Evolutionary conservation across 2,888 invertebrate species (phyloP), one percentile per base, ranked within the genome.

Genomic region (Sesia bembeciformis): DNA sequence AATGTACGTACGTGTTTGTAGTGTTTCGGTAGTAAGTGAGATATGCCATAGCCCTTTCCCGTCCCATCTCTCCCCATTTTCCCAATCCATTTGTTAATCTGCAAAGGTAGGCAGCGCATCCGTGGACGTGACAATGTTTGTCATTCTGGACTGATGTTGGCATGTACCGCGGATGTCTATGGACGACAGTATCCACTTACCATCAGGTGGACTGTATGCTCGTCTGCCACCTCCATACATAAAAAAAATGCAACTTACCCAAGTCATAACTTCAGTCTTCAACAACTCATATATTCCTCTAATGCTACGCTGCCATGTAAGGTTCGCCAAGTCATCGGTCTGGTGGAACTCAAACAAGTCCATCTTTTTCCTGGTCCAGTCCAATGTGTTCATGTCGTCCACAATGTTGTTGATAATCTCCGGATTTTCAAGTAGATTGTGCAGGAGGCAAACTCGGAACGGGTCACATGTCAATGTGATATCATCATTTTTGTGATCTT

Each of bases 311-410:
- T 91, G 90, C 65, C 87, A 88, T 1, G 90, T 84, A 1, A 91
- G 72, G 56, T 85, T 91, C 0, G 92, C 90, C 41, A 96, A 83
- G 74, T 96, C 95, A 3, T 90, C 90, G 1, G 95, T 94, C 82
- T 97, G 97, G 67, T 94, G 93, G 74, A 96, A 97, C 79, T 96
- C 95, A 70, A 96, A 97, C 39, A 97, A 83, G 72, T 97, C 97
- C 92, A 96, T 95, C 74, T 93, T 94, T 68, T 96, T 94, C 54
- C 93, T 90, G 3, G 92, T 91, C 91, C 96, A 95, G 58, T 93
- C 91, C 38, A 94, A 68, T 1, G 93, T 90, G 62, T 92, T 91
- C 85, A 94, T 94, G 68, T 94, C 93, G 49, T 92, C 87, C 7
- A 93, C 88, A 39, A 95, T 84, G 54, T 92, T 89, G 53, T 92